Evolutionary conservation across 92 coral and sea anemone species (phyloP).

Genomic region (Bergia puertoricense): DNA sequence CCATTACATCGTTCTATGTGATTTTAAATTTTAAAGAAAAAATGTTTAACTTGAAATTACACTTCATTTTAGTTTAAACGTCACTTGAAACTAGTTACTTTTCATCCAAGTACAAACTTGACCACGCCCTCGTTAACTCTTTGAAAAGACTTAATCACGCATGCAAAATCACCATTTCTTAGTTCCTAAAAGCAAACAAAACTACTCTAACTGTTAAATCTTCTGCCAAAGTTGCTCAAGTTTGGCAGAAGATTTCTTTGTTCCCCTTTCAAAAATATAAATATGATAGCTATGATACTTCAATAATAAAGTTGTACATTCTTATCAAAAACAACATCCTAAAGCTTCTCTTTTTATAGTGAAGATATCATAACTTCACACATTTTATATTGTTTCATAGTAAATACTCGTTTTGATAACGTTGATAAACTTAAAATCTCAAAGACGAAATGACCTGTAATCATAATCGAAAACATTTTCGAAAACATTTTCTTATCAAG

Average conservation of each 20-base stretch:
- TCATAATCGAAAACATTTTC: neutral
- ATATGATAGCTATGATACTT: constrained; percentile 12
- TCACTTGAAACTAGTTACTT: neutral
- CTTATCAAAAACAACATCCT: neutral
- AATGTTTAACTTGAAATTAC: neutral
- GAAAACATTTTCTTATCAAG: neutral
- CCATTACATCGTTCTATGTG: neutral
- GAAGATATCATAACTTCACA: neutral
- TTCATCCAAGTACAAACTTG: neutral
- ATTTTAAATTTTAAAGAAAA: too few species aligned
- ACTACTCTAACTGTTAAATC: neutral
- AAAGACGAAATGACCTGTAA: neutral
- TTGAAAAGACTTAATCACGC: neutral
- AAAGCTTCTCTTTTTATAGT: neutral
- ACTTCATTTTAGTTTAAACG: too few species aligned
- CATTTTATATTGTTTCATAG: neutral
- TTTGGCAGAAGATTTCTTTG: neutral
- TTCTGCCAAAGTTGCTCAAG: neutral
- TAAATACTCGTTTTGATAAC: neutral
- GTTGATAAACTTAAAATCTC: neutral
- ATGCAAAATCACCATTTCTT: neutral
- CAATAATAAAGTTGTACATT: neutral
- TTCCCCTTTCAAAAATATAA: neutral
- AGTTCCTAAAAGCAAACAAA: neutral
- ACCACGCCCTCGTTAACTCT: neutral